Percentiles rank a stretch among this genome's conserved stretches.
Conservation (phyloP, 1,140 invertebrate species). For the Apis cerana region DNA sequence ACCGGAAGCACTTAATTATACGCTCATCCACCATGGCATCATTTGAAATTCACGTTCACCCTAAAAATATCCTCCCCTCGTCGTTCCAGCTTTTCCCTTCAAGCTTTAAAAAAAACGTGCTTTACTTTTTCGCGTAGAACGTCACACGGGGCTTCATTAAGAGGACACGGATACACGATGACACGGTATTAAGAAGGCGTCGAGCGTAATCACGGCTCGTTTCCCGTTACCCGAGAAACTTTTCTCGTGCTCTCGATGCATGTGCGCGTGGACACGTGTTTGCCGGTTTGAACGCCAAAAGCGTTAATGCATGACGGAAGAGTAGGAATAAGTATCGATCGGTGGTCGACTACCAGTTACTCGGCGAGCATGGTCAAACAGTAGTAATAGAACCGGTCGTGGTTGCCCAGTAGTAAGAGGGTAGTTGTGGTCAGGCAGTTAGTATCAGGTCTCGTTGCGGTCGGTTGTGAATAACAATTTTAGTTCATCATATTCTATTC, state of each 20-base stretch:
- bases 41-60: not conserved
- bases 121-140: not conserved
- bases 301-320: conserved; percentile 52
- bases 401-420: conserved; percentile 67
- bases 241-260: not conserved
- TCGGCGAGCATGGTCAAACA: conserved; percentile 62
- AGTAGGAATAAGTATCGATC: conserved; percentile 65
- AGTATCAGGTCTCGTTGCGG: conserved; percentile 63
- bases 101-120: not conserved
- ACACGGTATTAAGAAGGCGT: not conserved
- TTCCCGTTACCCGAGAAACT: not conserved
- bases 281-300: conserved; percentile 3
- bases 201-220: not conserved
- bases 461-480: conserved; percentile 58
- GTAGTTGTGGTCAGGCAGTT: conserved; percentile 64
- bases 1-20: not conserved
- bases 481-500: conserved; percentile 61
- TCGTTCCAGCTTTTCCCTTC: not conserved
- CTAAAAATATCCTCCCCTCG: not conserved
- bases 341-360: conserved; percentile 59
- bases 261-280: not conserved
- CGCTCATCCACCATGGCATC: not conserved
- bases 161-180: not conserved
- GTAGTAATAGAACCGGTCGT: conserved; percentile 65
- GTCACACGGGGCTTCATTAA: conserved; percentile 15